These are phyloP conservation scores for Agrenia bidenticulata DNA, from an alignment of 2,888 invertebrate genomes.

Conservation along the genomic window DNA sequence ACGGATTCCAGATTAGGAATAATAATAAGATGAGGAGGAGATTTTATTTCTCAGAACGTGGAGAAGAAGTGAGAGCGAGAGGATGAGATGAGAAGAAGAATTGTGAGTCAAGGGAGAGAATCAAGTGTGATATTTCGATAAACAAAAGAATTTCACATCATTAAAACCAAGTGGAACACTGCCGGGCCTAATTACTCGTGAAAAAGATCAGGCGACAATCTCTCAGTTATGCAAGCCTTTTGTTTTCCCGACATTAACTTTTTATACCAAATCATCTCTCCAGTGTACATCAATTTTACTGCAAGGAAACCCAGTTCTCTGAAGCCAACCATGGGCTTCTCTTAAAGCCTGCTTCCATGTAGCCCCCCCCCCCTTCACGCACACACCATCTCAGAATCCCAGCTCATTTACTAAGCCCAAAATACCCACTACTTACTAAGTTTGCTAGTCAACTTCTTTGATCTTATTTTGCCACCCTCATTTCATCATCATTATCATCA, in stretches of 20 bases:
- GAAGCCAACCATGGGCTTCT: too few relatives aligned
- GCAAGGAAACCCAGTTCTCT: too few relatives aligned
- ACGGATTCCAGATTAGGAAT: constrained; percentile 14
- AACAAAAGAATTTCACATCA: constrained; percentile 52
- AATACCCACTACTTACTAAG: too few relatives aligned
- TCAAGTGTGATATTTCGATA: constrained; percentile 51
- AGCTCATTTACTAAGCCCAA: too few relatives aligned
- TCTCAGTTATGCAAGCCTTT: constrained; percentile 42
- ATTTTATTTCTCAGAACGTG: constrained; percentile 23
- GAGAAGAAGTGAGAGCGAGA: constrained; percentile 26
- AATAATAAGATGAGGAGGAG: constrained; percentile 17
- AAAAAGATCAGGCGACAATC: constrained; percentile 52
- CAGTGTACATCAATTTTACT: too few relatives aligned
- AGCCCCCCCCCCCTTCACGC: too few relatives aligned
- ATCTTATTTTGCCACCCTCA: too few relatives aligned
- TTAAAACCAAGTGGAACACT: constrained; percentile 46
- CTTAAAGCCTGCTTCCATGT: too few relatives aligned
- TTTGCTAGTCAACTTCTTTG: too few relatives aligned
- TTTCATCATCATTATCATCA: too few relatives aligned
- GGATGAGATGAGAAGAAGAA: neutral
- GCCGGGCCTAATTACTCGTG: constrained; percentile 53
- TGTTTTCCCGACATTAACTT: constrained; percentile 8
- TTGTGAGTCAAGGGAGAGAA: neutral
- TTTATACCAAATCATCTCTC: too few relatives aligned
- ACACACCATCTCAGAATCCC: too few relatives aligned